Evolutionary conservation across 2,888 invertebrate species (phyloP), one percentile per base, ranked within the genome.

Genomic region (Lasioglossum marginatum): DNA sequence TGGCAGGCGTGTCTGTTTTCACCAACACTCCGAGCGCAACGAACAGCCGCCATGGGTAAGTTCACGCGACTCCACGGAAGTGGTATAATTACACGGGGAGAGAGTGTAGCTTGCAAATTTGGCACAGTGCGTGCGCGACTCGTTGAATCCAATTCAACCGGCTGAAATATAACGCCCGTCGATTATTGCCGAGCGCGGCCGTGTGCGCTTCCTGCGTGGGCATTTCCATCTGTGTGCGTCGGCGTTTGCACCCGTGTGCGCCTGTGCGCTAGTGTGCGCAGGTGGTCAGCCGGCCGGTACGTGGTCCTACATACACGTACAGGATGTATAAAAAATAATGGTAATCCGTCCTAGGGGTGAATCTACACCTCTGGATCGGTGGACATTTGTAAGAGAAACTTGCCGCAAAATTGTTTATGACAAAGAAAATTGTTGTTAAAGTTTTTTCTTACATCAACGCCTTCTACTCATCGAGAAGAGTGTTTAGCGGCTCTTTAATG

Each of bases 61-160:
- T 89, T 83, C 75, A 72, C 78, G 60, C 81, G 78, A 83, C 77
- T 89, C 84, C 76, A 83, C 90, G 91, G 87, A 89, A 89, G 88
- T 88, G 85, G 87, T 89, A 82, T 90, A 90, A 90, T 90, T 91
- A 86, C 86, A 57, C 68, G 72, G 27, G 4, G 27, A 14, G 60
- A 45, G 80, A 79, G 89, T 85, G 80, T 86, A 83, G 87, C 73
- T 87, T 85, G 91, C 86, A 91, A 91, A 90, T 90, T 91, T 85
- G 86, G 84, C 77, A 77, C 81, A 84, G 83, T 84, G 87, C 87
- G 82, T 78, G 84, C 84, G 81, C 85, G 81, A 91, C 87, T 90
- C 90, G 90, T 91, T 90, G 88, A 87, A 88, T 91, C 88, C 88
- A 90, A 91, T 91, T 90, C 87, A 89, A 81, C 82, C 83, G 82